A percentile compares a stretch with the other conserved stretches of the same genome.
Conservation (phyloP, 2,888 invertebrate species). For the Polydrusus cervinus region DNA sequence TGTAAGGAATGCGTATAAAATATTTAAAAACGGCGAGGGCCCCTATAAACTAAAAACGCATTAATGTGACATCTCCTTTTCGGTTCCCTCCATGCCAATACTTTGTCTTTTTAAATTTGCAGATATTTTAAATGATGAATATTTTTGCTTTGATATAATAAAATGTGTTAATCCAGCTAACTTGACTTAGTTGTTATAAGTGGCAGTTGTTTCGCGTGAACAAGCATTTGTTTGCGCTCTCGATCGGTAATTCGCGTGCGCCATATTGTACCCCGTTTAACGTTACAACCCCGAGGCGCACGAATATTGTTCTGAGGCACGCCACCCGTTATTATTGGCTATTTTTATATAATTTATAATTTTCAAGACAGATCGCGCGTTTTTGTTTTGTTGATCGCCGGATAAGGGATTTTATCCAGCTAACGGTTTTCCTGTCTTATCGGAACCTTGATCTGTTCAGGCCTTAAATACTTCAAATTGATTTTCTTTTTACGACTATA, state of each 20-base stretch:
- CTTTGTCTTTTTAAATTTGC: too few species aligned
- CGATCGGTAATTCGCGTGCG: conserved; percentile 72
- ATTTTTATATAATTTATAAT: conserved; percentile 67
- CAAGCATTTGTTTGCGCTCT: conserved; percentile 72
- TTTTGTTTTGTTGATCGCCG: conserved; percentile 54
- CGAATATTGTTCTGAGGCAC: conserved; percentile 68
- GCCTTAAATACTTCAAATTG: conserved; percentile 51
- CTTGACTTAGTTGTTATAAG: conserved; percentile 62
- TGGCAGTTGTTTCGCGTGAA: conserved; percentile 72
- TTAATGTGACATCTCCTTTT: too few species aligned
- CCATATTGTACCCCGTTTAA: conserved; percentile 71
- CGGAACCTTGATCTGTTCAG: conserved; percentile 46
- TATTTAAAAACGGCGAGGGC: too few species aligned
- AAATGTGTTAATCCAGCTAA: conserved; percentile 23
- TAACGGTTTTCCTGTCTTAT: conserved; percentile 48
- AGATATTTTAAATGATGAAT: too few species aligned
- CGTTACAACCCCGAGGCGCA: conserved; percentile 69
- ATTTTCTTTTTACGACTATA: conserved; percentile 31
- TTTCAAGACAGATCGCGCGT: conserved; percentile 64
- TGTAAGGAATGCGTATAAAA: too few species aligned
- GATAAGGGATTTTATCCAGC: conserved; percentile 53
- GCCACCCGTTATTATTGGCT: conserved; percentile 65
- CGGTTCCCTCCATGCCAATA: too few species aligned
- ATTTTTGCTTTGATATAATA: too few species aligned
- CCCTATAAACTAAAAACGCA: too few species aligned